Base-by-base conservation (phyloP, 2,113 vertebrate genomes). In the Pachycephala philippinensis region DNA sequence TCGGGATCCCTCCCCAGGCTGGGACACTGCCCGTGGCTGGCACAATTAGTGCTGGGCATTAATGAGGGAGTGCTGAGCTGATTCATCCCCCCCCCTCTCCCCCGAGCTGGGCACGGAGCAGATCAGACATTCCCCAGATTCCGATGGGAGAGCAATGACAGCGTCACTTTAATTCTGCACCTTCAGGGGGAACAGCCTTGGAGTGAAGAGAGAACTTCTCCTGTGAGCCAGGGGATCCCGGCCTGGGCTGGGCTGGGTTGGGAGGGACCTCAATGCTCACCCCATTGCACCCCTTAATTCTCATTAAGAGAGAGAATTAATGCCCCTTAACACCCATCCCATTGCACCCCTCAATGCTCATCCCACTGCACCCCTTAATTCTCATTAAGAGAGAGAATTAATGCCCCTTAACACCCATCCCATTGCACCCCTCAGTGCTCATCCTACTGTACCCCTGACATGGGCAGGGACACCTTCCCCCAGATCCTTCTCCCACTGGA, bases 181-280 rank as follows among this genome's bases (percentile, higher is more conserved):
- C 15, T 37, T 15, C 10, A 3, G 0, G 11, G 30, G 70, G 44
- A 64, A 30, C 56, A 28, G 54, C 21, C 17, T 23, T 44, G 45
- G 40, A n/a, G 28, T 10, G 19, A 30, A 63, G n/a, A 18, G 3
- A 30, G 6, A 11, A 2, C 11, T 33, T 20, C 50, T 35, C 16
- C 53, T 15, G 14, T 8, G 37, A 33, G 30, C 15, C 18, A 2
- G 0, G 4, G 68, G 27, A 22, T 1, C 6, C 9, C 17, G 10
- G 59, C 28, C 9, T 3, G 56, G 56, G 13, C 7, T 35, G 83
- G 53, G 14, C 2, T 28, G 84, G 33, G 9, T 1, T 5, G 40
- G 45, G 22, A 63, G 40, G 7, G 35, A 22, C 14, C 42, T 17
- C 27, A 20, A 0, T 1, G 10, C 15, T 4, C 35, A 6, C 2